These are phyloP conservation scores for Lepidonotus clava DNA, from an alignment of 2,888 invertebrate genomes.

Conservation along the genomic window DNA sequence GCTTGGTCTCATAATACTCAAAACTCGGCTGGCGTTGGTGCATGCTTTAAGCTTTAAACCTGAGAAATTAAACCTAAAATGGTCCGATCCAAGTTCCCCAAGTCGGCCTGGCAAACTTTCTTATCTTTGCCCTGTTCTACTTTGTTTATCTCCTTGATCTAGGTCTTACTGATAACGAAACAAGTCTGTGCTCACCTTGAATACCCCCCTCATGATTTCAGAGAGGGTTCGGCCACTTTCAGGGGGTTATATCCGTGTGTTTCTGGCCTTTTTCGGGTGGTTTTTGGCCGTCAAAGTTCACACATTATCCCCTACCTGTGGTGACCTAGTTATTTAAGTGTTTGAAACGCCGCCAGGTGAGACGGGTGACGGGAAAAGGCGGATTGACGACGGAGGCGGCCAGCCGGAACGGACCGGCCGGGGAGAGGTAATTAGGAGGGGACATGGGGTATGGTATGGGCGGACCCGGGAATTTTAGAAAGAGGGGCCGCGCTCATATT, in stretches of 20 bases:
- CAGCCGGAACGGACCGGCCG: not conserved
- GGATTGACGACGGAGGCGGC: not conserved
- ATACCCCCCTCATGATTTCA: not conserved
- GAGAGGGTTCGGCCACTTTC: not conserved
- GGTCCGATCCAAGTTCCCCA: no score
- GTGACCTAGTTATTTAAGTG: conserved; percentile 10
- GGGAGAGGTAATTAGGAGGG: no score
- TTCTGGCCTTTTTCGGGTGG: no score
- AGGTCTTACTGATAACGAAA: not conserved
- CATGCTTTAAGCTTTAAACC: no score
- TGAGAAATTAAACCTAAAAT: no score
- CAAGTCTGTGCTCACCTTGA: not conserved
- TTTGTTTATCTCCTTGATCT: not conserved
- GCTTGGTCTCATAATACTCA: conserved; percentile 32
- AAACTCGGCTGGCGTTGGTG: no score
- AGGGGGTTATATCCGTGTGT: no score
- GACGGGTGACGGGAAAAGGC: not conserved
- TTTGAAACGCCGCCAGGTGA: not conserved
- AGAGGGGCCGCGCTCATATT: conserved; percentile 60
- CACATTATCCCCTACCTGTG: not conserved
- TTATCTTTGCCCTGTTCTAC: not conserved
- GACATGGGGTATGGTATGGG: not conserved
- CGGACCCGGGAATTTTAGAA: not conserved
- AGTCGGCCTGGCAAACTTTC: not conserved
- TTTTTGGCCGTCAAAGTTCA: not conserved